Evolutionary conservation across 2,888 invertebrate genomes (phyloP).

Genomic region (Agonopterix alstromeriana): DNA sequence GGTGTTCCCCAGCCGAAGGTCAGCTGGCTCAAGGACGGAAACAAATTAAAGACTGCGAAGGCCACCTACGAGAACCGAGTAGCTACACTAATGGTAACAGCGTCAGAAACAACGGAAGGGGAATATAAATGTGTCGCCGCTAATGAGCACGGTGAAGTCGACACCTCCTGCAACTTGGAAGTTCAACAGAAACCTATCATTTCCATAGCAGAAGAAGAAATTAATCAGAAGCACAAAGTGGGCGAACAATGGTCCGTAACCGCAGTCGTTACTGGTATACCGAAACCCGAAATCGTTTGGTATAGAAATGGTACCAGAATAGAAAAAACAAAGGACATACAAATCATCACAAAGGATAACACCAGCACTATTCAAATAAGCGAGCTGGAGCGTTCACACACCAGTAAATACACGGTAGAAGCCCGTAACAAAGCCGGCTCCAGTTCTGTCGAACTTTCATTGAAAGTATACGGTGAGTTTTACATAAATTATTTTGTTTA

Average conservation of each 20-base stretch:
- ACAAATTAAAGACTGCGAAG: constrained; percentile 73
- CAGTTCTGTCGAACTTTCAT: constrained; percentile 74
- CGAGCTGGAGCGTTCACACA: constrained; percentile 78
- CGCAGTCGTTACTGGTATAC: constrained; percentile 82
- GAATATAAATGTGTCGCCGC: constrained; percentile 81
- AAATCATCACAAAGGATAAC: constrained; percentile 66
- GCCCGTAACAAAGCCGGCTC: constrained; percentile 82
- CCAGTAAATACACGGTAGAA: constrained; percentile 81
- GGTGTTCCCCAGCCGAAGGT: constrained; percentile 86
- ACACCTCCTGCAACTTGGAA: constrained; percentile 80
- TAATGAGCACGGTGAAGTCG: constrained; percentile 80
- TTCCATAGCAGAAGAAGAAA: constrained; percentile 79
- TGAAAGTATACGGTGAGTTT: constrained; percentile 81
- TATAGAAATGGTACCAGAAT: constrained; percentile 77
- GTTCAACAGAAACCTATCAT: constrained; percentile 82
- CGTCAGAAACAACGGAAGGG: constrained; percentile 78
- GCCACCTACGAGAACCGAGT: constrained; percentile 82
- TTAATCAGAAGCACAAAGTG: constrained; percentile 80
- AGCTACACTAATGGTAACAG: constrained; percentile 79
- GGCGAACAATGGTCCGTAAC: constrained; percentile 78
- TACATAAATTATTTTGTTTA: neutral
- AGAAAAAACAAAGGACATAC: constrained; percentile 55
- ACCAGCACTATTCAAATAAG: constrained; percentile 78
- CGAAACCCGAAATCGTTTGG: constrained; percentile 83
- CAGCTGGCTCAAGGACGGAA: constrained; percentile 83